Evolutionary conservation across 1,140 invertebrate species (phyloP), one percentile per base, ranked within the genome.

Genomic region (Gryon sp.): DNA sequence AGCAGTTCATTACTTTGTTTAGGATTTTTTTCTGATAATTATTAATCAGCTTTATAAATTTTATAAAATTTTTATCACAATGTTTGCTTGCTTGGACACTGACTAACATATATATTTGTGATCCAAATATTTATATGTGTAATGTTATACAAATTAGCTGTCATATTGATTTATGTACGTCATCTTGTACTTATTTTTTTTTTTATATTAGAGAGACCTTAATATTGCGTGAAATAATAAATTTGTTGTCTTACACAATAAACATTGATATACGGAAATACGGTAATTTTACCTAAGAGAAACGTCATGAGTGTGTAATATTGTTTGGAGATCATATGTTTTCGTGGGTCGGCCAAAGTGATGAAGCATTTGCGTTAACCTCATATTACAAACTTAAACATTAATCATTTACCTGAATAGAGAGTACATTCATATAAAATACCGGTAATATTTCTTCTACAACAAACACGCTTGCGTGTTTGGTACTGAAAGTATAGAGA

Each of bases 371-470:
- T 62, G 62, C 62, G 38, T 75, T 75, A 75, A 66, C 72, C 72
- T 11, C 38, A 48, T 62, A 68, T 68, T 75, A 68, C 40, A 68
- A 68, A 75, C 62, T 68, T 55, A 75, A 62, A 59, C 72, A 75
- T 75, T 75, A 75, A 75, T 75, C 72, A 75, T 75, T 75, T 68
- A 60, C 55, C 53, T 62, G 72, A 75, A 75, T 75, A 46, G 70
- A 52, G 62, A 55, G 41, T 43, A 53, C 18, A 63, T 36, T 62
- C 62, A 53, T 62, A 75, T 66, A 68, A 68, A 75, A 75, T 55
- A 68, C n/a, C 38, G 53, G 53, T 62, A 66, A 75, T 75, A 75
- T 75, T 75, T 68, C 62, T 75, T 59, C 46, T 60, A 45, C 55
- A 46, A 68, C 72, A 75, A 75, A 75, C 72, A 52, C 38, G 46